These are phyloP conservation scores for Acanthopleura granulata DNA, from an alignment of 2,888 invertebrate species.

Conservation along the genomic window DNA sequence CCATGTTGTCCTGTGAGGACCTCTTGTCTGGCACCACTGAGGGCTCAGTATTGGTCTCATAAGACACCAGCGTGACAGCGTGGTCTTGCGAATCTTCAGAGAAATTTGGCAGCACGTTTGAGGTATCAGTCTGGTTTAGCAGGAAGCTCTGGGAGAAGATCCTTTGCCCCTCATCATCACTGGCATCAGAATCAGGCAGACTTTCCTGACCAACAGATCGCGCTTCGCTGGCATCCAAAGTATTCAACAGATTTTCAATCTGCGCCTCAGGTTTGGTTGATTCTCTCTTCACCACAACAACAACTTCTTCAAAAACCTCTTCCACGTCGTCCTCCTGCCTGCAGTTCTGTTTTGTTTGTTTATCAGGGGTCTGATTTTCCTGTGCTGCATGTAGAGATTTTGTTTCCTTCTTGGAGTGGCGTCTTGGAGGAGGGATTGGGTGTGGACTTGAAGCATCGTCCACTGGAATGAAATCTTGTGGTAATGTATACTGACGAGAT, in stretches of 20 bases:
- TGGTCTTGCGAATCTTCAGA: neutral
- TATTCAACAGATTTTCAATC: neutral
- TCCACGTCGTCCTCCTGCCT: neutral
- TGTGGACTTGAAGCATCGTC: neutral
- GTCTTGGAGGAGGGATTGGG: neutral
- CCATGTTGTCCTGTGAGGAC: neutral
- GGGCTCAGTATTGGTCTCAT: neutral
- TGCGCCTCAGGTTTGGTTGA: neutral
- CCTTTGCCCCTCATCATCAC: neutral
- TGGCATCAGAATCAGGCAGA: neutral
- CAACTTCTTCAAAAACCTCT: neutral
- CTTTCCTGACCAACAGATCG: neutral
- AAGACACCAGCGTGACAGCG: neutral
- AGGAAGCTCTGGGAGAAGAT: neutral
- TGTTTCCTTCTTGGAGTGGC: neutral
- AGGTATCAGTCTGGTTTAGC: neutral
- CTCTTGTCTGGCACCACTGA: neutral
- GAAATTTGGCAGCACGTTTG: neutral
- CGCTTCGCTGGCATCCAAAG: neutral
- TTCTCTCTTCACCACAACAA: neutral
- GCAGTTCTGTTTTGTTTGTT: neutral
- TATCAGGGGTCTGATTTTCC: neutral
- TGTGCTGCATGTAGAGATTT: neutral
- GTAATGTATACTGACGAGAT: neutral
- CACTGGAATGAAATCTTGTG: conserved; percentile 8